Base-by-base conservation (phyloP, 2,797 vertebrate species). In the Mus caroli region DNA sequence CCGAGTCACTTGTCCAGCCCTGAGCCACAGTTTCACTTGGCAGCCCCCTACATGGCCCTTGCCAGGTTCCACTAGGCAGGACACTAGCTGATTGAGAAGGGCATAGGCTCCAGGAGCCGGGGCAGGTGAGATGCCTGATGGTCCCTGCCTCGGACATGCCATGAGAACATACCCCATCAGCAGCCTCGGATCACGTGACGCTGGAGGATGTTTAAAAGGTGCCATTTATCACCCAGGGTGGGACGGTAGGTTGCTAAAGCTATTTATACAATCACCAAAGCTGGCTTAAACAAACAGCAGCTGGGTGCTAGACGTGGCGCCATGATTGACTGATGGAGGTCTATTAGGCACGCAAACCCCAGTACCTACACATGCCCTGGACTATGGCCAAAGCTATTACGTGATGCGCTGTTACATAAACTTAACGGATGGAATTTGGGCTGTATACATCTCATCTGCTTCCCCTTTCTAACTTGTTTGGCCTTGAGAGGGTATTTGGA, bases 261-360 rank as follows among this genome's bases (percentile, higher is more conserved):
- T 79, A 86, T 96, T 97, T 92, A 50, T n/a, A 88, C 1, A 95
- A 76, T 56, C 82, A 54, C 76, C 56, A 91, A 93, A 97, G 90
- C 60, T 5, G 52, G 64, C 94, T 84, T 96, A 94, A 91, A 77
- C 40, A 97, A 96, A 76, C 58, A 92, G 93, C 14, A 82, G 14
- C 85, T 0, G 78, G 11, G 12, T n/a, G 56, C 76, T 34, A 85
- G 88, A 88, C 60, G 82, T 26, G 95, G 54, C 26, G 37, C 71
- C 75, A 6, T 2, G 5, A n/a, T 2, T 90, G 87, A 97, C 90
- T 54, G 92, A 91, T 78, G 90, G 83, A 71, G 50, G 78, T 62
- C 73, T 82, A 69, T 52, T 73, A 86, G 26, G 56, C 26, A 94
- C 0, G 19, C 24, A 84, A 56, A 73, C 86, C 88, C 94, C 94